Evolutionary conservation across 2,113 vertebrate species (phyloP).

Genomic region (Strix uralensis): DNA sequence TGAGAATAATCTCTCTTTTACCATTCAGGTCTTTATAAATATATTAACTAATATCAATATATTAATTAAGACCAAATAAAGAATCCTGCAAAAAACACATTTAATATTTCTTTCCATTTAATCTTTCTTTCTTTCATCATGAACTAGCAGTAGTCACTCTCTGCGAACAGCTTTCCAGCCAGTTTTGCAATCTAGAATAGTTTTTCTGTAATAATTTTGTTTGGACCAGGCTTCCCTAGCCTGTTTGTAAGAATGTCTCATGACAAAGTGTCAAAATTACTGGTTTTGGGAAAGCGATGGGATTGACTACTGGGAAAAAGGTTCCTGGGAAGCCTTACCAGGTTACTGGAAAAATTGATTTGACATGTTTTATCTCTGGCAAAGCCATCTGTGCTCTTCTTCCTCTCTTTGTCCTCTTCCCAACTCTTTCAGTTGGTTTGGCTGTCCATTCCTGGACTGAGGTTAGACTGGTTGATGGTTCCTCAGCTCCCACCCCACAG

Average conservation of each 20-base stretch:
- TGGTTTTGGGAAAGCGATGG: neutral
- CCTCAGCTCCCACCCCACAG: neutral
- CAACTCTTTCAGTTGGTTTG: neutral
- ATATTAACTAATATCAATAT: neutral
- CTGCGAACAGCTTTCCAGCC: neutral
- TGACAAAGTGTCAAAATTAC: neutral
- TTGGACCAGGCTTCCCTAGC: neutral
- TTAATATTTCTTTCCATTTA: neutral
- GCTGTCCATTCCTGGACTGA: neutral
- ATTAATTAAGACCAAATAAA: neutral
- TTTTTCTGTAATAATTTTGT: neutral
- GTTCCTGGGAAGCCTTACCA: neutral
- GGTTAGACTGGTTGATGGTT: neutral
- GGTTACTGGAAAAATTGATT: neutral
- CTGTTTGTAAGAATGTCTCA: neutral
- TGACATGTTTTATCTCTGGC: neutral
- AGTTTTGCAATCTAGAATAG: neutral
- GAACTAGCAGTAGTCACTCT: neutral
- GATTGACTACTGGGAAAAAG: neutral
- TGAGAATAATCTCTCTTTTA: neutral
- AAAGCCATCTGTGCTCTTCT: neutral
- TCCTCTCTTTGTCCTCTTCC: neutral
- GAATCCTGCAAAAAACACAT: neutral
- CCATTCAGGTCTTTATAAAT: neutral
- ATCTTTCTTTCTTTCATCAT: neutral